Base-by-base conservation (phyloP, 2,797 vertebrate species). In the Tolypeutes matacus region DNA sequence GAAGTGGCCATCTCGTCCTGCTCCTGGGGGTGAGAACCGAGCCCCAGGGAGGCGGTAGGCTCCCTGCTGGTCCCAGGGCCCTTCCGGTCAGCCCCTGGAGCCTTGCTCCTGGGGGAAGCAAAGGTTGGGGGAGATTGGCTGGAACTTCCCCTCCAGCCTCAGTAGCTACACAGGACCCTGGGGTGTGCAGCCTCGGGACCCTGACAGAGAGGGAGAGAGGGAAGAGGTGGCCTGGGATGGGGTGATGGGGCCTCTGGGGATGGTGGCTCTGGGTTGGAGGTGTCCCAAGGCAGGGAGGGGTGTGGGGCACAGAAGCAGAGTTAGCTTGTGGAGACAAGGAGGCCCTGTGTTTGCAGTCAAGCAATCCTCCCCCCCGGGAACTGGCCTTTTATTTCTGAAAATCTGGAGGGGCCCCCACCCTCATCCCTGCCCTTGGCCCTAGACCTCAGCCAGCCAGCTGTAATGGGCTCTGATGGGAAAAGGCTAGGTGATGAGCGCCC, bases 371-470 rank as follows among this genome's bases (percentile, higher is more conserved):
- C 11, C 31, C 12, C 25, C 0, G 17, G 29, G 75, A 90, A 78
- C 6, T 83, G 64, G 65, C 92, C 76, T 42, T 81, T 29, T 27
- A 88, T 65, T 91, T 70, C 82, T 80, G 67, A 56, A 83, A 70
- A 82, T 36, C 53, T 56, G 25, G 67, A 84, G 23, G 60, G 18
- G 21, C 3, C 36, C 9, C 8, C 39, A 31, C 67, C 75, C 51
- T 92, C 65, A 78, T 25, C 29, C 9, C 73, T 67, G 49, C 8
- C 14, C 34, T 60, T 25, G 15, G 89, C 31, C n/a, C n/a, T n/a
- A n/a, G n/a, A n/a, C n/a, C n/a, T n/a, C n/a, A n/a, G n/a, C n/a
- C n/a, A n/a, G n/a, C n/a, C n/a, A 31, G 10, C 27, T 23, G 42
- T n/a, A 9, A 58, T 2, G 10, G 89, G 65, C 36, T 93, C 65